phyloP scores from a whole-genome alignment of 1,140 invertebrate genomes.

The Lordiphosa collinella region DNA sequence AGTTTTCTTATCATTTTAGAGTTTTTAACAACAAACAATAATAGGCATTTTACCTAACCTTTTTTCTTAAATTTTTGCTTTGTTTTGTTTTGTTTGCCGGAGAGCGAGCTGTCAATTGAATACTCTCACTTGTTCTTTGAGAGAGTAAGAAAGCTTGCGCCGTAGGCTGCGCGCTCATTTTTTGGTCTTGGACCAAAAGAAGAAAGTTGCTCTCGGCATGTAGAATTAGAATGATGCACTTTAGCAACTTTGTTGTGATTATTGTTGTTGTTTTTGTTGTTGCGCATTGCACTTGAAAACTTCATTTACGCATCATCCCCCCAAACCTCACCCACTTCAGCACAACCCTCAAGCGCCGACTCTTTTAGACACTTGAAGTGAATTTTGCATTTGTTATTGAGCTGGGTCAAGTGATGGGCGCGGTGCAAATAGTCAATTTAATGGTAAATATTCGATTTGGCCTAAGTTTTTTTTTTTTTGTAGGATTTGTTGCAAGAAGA shows the following conservation, averaged over 20 bases:
- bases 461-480: too few relatives aligned
- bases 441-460: too few relatives aligned
- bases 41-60: too few relatives aligned
- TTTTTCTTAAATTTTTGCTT: background rate
- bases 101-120: background rate
- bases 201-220: background rate
- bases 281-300: conserved; percentile 69
- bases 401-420: conserved; percentile 48
- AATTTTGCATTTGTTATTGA: conserved; percentile 42
- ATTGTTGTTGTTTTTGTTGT: conserved; percentile 38
- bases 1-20: background rate
- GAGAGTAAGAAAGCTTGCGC: conserved; percentile 32
- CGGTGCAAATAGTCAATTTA: background rate
- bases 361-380: conserved; percentile 8
- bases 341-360: background rate
- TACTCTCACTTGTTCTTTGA: conserved; percentile 18
- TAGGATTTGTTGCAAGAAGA: too few relatives aligned
- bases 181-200: conserved; percentile 1
- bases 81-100: background rate
- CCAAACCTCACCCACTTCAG: background rate
- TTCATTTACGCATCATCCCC: conserved; percentile 50
- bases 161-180: conserved; percentile 56
- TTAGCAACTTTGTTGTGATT: too few relatives aligned
- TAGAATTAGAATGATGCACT: conserved; percentile 1
- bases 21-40: too few relatives aligned